Percentiles rank a stretch among this genome's conserved stretches.
phyloP scores from a whole-genome alignment of 2,888 invertebrate species.

The Griposia aprilina region DNA sequence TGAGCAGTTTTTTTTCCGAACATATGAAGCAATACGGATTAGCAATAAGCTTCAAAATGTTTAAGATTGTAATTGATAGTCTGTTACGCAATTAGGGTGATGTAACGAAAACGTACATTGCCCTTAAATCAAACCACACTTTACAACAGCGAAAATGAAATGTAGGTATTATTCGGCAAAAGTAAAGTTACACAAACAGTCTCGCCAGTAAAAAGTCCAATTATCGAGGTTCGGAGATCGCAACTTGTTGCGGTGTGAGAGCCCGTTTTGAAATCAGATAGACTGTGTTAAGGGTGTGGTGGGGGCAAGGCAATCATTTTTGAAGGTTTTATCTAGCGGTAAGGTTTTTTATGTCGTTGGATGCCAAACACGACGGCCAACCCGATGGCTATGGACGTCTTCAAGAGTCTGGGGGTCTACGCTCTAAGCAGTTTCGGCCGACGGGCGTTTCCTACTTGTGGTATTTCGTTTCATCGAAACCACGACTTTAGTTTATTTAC shows the following conservation, averaged over 20 bases:
- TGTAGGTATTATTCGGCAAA: constrained; percentile 44
- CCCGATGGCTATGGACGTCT: neutral
- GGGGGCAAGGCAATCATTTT: neutral
- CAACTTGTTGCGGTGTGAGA: constrained; percentile 67
- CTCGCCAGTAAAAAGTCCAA: constrained; percentile 69
- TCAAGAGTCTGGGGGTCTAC: neutral
- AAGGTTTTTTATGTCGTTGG: neutral
- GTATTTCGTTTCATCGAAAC: no score
- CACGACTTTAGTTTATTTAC: no score
- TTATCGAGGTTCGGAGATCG: constrained; percentile 59
- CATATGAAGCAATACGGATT: no score
- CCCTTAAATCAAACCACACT: constrained; percentile 18
- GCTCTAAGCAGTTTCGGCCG: no score
- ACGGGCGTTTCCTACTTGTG: no score
- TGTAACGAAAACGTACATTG: neutral
- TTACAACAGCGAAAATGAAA: constrained; percentile 36
- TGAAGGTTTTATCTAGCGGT: neutral
- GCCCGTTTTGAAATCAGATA: constrained; percentile 63
- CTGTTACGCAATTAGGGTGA: no score
- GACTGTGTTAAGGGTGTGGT: constrained; percentile 52
- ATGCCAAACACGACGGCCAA: neutral
- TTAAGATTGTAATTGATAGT: no score
- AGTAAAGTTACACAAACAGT: constrained; percentile 54
- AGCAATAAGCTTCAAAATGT: no score
- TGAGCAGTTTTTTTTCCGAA: no score